Evolutionary conservation across 2,888 invertebrate genomes (phyloP).

Genomic region (Tuta absoluta): DNA sequence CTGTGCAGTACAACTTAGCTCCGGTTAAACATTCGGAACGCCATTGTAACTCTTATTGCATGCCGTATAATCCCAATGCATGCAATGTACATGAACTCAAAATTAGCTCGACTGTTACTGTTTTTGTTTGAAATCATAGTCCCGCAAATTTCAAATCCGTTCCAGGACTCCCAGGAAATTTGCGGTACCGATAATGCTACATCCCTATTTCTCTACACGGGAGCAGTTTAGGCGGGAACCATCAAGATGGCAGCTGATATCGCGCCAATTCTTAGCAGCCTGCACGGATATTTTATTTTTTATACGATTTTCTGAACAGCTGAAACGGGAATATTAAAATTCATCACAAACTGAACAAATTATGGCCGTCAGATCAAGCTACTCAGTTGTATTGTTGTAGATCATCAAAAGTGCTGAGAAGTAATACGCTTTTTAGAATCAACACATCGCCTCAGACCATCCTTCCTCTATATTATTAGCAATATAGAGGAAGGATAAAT

Average conservation of each 20-base stretch:
- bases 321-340: background rate
- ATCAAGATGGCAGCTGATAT: constrained; percentile 73
- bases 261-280: constrained; percentile 76
- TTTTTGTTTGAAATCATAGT: background rate
- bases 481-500: too few relatives aligned
- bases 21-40: too few relatives aligned
- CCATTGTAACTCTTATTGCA: too few relatives aligned
- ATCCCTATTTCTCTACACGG: constrained; percentile 69
- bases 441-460: constrained; percentile 25
- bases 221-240: constrained; percentile 55
- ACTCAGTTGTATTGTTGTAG: background rate
- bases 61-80: too few relatives aligned
- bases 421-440: background rate
- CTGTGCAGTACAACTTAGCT: too few relatives aligned
- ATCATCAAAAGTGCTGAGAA: background rate
- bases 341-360: too few relatives aligned
- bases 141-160: constrained; percentile 17
- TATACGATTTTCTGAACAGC: constrained; percentile 37
- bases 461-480: constrained; percentile 38
- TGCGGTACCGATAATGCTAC: constrained; percentile 45
- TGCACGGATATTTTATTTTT: constrained; percentile 63
- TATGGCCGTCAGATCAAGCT: too few relatives aligned
- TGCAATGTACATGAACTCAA: too few relatives aligned
- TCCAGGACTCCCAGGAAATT: constrained; percentile 18
- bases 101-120: background rate